Conservation (phyloP, 1,140 invertebrate species). For the Mycetomoellerius zeteki region DNA sequence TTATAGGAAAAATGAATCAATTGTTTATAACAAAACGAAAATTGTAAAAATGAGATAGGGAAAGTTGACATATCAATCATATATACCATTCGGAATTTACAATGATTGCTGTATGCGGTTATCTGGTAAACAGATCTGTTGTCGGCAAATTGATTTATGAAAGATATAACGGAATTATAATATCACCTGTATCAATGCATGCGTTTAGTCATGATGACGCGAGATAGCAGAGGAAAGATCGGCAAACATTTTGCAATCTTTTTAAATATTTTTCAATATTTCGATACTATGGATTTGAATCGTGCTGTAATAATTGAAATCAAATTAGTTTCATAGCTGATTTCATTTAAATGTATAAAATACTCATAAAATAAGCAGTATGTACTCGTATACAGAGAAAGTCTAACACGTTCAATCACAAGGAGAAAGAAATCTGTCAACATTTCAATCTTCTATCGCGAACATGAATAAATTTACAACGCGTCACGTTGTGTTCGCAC, state of each 20-base stretch:
- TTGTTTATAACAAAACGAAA: neutral
- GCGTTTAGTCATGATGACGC: neutral
- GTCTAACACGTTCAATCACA: neutral
- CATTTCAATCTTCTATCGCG: neutral
- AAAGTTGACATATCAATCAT: constrained; percentile 18
- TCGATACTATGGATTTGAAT: neutral
- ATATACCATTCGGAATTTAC: constrained; percentile 3
- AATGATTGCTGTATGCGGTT: neutral
- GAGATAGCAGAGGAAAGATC: neutral
- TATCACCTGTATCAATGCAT: neutral
- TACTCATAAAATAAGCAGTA: neutral
- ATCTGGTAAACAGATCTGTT: constrained; percentile 28
- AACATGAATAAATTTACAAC: constrained; percentile 8
- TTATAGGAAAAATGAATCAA: neutral
- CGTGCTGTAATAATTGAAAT: constrained; percentile 11
- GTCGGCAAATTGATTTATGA: constrained; percentile 33
- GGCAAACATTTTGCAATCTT: neutral
- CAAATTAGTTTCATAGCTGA: neutral
- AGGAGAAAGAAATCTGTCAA: constrained; percentile 34
- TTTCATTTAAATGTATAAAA: neutral
- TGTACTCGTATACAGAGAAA: neutral
- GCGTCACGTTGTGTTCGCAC: neutral
- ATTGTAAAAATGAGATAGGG: neutral
- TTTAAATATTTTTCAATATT: neutral
- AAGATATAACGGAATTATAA: constrained; percentile 28